Evolutionary conservation across 1,140 invertebrate species (phyloP), one percentile per base, ranked within the genome.

Genomic region (Chymomyza costata): DNA sequence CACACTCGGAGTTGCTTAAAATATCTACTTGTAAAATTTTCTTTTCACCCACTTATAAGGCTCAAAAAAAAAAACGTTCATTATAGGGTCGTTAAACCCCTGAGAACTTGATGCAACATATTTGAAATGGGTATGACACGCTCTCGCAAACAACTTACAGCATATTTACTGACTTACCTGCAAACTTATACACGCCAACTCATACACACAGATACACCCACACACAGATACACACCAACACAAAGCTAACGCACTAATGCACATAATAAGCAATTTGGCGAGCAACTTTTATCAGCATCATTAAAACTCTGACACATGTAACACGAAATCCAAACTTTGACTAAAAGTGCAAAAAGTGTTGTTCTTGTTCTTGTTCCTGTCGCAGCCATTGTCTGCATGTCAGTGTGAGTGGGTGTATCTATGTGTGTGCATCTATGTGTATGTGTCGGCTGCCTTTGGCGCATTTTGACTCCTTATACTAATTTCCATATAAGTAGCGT

Each of bases 291-390:
- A 81, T 81, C 68, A 81, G 74, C 74, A 80, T 80, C 73, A 80
- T 80, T 80, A 80, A 80, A 80, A 80, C 74, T 80, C 74, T 80
- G 73, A 80, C 73, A 80, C 73, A 80, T 80, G 73, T 80, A 80
- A 80, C 73, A 80, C 64, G 74, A 80, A 80, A 80, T 80, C 73
- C 81, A 80, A 80, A 80, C 73, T 80, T 80, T 80, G 73, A 80
- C 67, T 80, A 73, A 80, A 71, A 81, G 73, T 73, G 73, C 64
- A 80, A 59, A 80, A 80, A 71, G 73, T 80, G 73, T 73, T 68
- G 63, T 40, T 53, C n/a, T n/a, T 45, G 31, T 48, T 25, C 52
- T 19, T 21, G 44, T 19, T 10, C 6, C 16, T 39, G 3, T 13
- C 11, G 11, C 28, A 3, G 52, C 16, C 41, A 25, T 34, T 44